Base-by-base conservation (phyloP, 2,888 invertebrate genomes). In the Lepas anatifera region DNA sequence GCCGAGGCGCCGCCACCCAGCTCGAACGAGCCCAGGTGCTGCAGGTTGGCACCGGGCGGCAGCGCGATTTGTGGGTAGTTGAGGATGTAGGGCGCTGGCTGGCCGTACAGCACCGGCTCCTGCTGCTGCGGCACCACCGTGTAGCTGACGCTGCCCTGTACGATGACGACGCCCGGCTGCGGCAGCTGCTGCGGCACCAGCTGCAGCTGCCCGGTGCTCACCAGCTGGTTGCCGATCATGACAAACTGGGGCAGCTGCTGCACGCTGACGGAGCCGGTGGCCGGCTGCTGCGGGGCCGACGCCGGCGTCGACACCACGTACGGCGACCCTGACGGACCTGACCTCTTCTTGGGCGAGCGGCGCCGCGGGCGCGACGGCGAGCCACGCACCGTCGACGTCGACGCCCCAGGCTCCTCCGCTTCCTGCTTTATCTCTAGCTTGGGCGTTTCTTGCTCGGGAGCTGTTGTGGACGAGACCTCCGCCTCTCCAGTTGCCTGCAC, bases 41-140 rank as follows among this genome's bases (percentile, higher is more conserved):
- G 66, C 13, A 66, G 39, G 41, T 35, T 58, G 58, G 39, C 66
- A 18, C 37, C 39, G n/a, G 66, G 39, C 22, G 58, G 58, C 35
- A 58, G 58, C 58, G 58, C 58, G 22, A 58, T 13, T 35, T 58
- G 58, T 22, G 46, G 73, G 73, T 52, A 72, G 70, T 63, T 71
- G 71, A 27, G 73, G 71, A 70, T n/a, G 72, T 67, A 29, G 70
- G 68, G 16, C 71, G 52, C 64, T 68, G 72, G 48, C 72, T 72
- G n/a, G 73, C 71, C 41, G n/a, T 63, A 66, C 41, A 64, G 69
- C 27, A 69, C 16, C 29, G 66, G 63, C 64, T 69, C 64, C 35
- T 58, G 58, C 48, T 48, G 68, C 35, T n/a, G 7, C 48, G 58
- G 58, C 35, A 58, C 8, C 22, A 58, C 22, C 22, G 58, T 58